A percentile compares a stretch with the other conserved stretches of the same genome.
Conservation (phyloP, 2,797 vertebrate genomes). For the Melanotaenia maccullochi region DNA sequence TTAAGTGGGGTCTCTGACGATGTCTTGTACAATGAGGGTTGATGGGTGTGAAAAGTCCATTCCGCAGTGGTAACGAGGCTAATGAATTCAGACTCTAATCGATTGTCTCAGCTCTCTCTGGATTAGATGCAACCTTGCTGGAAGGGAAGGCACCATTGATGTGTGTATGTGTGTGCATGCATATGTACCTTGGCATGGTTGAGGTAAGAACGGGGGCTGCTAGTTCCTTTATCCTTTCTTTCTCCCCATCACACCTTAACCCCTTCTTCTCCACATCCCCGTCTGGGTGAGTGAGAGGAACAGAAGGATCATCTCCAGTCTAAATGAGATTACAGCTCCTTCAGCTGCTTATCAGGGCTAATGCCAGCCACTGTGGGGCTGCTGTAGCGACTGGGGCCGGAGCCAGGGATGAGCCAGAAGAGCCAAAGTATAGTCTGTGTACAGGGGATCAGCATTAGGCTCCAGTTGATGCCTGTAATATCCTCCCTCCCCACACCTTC, state of each 20-base stretch:
- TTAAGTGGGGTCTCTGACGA: constrained; percentile 83
- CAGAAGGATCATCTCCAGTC: constrained; percentile 98
- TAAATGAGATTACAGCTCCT: constrained; percentile 99
- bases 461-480: constrained; percentile 78
- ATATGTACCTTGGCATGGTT: constrained; percentile 38
- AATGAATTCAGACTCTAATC: constrained; percentile 98
- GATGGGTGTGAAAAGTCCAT: constrained; percentile 86
- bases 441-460: constrained; percentile 93
- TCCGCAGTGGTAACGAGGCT: constrained; percentile 89
- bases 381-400: constrained; percentile 68
- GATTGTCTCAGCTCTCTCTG: constrained; percentile 94
- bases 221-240: constrained; percentile 85
- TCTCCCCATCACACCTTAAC: constrained; percentile 85
- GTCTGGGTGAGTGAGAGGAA: constrained; percentile 89
- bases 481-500: constrained; percentile 63
- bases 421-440: constrained; percentile 89
- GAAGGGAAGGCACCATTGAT: constrained; percentile 89
- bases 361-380: constrained; percentile 95
- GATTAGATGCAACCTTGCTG: constrained; percentile 97
- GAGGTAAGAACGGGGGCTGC: constrained; percentile 60
- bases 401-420: constrained; percentile 75
- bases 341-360: constrained; percentile 98
- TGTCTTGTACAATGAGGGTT: constrained; percentile 85
- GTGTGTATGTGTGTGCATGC: constrained; percentile 53
- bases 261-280: constrained; percentile 85